Conservation (phyloP, 1,140 invertebrate species). For the Zeugodacus cucurbitae region DNA sequence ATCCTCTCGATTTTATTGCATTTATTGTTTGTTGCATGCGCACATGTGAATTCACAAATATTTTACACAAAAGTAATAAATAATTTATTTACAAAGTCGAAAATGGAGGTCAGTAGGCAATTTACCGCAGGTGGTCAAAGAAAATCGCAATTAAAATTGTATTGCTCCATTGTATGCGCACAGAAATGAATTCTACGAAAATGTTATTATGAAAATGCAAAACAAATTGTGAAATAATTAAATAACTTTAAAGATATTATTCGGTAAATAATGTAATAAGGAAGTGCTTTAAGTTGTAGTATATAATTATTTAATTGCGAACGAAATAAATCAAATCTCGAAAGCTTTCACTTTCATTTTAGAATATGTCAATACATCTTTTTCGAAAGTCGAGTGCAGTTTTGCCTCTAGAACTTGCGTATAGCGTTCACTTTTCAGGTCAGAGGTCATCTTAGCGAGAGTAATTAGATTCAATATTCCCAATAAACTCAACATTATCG, state of each 20-base stretch:
- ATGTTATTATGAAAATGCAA: not conserved
- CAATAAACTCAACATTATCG: too few species aligned
- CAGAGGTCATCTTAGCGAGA: too few species aligned
- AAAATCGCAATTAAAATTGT: not conserved
- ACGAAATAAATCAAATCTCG: too few species aligned
- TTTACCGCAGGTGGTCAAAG: not conserved
- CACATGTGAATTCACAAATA: not conserved
- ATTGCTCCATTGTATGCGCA: not conserved
- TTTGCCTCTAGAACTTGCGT: too few species aligned
- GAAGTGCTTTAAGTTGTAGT: not conserved
- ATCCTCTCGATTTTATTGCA: not conserved
- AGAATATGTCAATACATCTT: too few species aligned
- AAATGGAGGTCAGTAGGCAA: conserved; percentile 26
- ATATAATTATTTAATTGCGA: too few species aligned
- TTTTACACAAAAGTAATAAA: not conserved
- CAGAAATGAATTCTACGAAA: not conserved
- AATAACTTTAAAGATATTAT: not conserved
- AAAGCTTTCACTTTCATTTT: too few species aligned
- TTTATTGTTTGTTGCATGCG: not conserved
- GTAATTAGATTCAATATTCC: too few species aligned
- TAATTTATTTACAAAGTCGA: conserved; percentile 32
- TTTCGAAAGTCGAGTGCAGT: too few species aligned
- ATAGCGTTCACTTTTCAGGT: too few species aligned
- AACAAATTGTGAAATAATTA: not conserved
- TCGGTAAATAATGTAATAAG: too few species aligned